A percentile compares a stretch with the other conserved stretches of the same genome.
These are phyloP conservation scores for Sus cebifrons DNA, from an alignment of 2,797 vertebrate genomes.

Conservation along the genomic window DNA sequence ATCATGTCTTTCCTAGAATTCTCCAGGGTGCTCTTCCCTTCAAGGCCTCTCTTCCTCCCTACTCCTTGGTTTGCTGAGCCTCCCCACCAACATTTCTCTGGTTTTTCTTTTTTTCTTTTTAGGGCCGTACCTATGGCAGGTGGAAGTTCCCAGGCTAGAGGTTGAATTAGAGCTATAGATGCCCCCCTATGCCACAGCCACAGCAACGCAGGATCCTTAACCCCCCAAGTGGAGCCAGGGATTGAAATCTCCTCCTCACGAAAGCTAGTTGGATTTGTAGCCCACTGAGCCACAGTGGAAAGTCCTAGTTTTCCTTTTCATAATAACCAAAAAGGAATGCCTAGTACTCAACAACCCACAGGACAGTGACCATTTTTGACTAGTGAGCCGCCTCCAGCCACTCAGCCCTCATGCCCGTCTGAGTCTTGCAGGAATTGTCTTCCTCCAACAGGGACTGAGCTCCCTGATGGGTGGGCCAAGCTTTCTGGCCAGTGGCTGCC, in stretches of 20 bases:
- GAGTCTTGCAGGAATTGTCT: not conserved
- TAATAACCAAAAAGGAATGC: constrained; percentile 49
- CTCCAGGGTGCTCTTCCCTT: not conserved
- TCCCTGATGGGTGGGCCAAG: not conserved
- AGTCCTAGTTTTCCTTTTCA: constrained; percentile 36
- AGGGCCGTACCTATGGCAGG: too few species aligned
- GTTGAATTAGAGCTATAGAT: too few species aligned
- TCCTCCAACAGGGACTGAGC: not conserved
- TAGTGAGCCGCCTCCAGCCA: not conserved
- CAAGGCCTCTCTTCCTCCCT: not conserved
- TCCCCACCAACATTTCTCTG: not conserved
- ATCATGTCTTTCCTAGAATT: not conserved
- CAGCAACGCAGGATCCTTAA: too few species aligned
- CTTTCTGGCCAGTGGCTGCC: not conserved
- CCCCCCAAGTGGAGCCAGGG: too few species aligned
- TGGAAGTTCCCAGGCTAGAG: too few species aligned
- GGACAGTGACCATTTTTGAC: not conserved
- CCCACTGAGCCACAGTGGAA: too few species aligned
- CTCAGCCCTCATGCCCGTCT: not conserved
- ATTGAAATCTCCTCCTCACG: too few species aligned
- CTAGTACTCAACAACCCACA: not conserved
- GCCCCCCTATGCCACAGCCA: too few species aligned
- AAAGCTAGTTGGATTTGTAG: too few species aligned
- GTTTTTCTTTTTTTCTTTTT: not conserved
- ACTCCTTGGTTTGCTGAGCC: not conserved